phyloP scores from a whole-genome alignment of 2,113 vertebrate species.

The Podiceps cristatus region DNA sequence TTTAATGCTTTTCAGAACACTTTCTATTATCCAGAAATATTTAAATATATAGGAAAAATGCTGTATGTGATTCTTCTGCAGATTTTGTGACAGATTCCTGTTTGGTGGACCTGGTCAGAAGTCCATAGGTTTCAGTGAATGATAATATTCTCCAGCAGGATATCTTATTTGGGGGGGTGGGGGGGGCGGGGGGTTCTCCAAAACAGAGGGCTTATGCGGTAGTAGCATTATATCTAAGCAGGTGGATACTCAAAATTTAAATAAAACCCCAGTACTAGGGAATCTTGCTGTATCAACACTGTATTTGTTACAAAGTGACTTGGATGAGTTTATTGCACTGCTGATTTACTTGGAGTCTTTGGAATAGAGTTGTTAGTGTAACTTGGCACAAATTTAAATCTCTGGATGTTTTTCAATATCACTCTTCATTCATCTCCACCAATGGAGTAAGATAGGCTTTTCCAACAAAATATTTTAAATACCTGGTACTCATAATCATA shows the following conservation, averaged over 20 bases:
- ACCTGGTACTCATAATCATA: not conserved
- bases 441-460: not conserved
- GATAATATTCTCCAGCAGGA: not conserved
- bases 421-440: not conserved
- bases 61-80: not conserved
- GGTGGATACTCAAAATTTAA: not conserved
- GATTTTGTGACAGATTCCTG: not conserved
- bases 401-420: not conserved
- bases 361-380: not conserved
- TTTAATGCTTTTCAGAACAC: not conserved
- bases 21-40: not conserved
- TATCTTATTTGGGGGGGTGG: not conserved
- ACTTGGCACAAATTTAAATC: not conserved
- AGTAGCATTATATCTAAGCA: not conserved
- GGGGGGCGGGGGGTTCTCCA: accelerated
- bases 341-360: not conserved
- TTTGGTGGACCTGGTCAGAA: not conserved
- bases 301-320: not conserved
- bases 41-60: not conserved
- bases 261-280: not conserved
- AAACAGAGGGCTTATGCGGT: not conserved
- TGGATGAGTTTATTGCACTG: not conserved
- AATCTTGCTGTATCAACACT: not conserved
- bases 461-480: constrained; percentile 30
- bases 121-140: not conserved